These are phyloP conservation scores for Drosophila asahinai DNA, from an alignment of 1,140 invertebrate species.

Conservation along the genomic window DNA sequence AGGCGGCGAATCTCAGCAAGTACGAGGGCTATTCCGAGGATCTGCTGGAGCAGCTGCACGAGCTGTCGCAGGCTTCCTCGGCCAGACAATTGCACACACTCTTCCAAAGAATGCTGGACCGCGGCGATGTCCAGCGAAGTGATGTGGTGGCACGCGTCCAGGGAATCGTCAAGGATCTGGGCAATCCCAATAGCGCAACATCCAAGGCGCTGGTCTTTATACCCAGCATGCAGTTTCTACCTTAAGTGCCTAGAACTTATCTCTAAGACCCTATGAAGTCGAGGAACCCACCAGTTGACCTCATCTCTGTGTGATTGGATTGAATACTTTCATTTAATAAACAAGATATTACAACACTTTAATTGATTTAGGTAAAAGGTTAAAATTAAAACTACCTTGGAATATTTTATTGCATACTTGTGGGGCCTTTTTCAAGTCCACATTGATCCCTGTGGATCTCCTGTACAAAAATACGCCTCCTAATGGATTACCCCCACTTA, in stretches of 20 bases:
- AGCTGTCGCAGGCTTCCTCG: conserved; percentile 71
- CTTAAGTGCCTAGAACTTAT: conserved; percentile 40
- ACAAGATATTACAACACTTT: neutral
- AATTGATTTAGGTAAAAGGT: neutral
- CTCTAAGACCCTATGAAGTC: conserved; percentile 30
- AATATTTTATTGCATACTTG: neutral
- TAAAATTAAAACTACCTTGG: neutral
- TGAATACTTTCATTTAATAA: conserved; percentile 13
- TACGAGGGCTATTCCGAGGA: conserved; percentile 82
- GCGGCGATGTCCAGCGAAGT: conserved; percentile 75
- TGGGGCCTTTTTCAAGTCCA: neutral
- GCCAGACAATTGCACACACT: conserved; percentile 74
- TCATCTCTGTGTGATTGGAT: conserved; percentile 11
- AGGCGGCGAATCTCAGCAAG: conserved; percentile 79
- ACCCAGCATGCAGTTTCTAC: conserved; percentile 80
- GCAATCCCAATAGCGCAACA: conserved; percentile 75
- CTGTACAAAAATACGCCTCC: too few species aligned
- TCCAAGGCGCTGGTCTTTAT: conserved; percentile 72
- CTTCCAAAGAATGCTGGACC: conserved; percentile 76
- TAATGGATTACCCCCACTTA: too few species aligned
- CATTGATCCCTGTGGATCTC: too few species aligned
- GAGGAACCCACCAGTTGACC: conserved; percentile 32
- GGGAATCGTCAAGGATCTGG: conserved; percentile 78
- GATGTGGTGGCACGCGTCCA: conserved; percentile 79
- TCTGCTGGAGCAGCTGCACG: conserved; percentile 66